phyloP scores from a whole-genome alignment of 64 coral and sea anemone genomes.

The Montipora sp. region DNA sequence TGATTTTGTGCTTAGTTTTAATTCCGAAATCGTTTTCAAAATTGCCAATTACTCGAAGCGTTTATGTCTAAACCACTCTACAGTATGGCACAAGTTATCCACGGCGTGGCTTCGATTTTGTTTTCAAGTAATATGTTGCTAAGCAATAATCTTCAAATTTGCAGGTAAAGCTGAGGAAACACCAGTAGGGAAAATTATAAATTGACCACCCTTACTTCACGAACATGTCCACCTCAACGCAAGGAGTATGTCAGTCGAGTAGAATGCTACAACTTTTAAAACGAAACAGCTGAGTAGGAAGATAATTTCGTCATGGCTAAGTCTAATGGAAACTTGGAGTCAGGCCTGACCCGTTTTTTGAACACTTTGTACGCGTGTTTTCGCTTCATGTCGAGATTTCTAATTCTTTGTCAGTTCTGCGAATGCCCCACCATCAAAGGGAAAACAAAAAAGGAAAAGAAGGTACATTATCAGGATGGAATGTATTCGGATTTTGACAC shows the following conservation, averaged over 20 bases:
- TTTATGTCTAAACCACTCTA: no score
- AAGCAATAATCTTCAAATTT: background rate
- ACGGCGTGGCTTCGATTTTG: background rate
- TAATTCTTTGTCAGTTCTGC: conserved; percentile 70
- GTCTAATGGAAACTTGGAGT: conserved; percentile 48
- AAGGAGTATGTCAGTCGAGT: background rate
- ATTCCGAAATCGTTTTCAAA: no score
- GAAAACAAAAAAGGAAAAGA: conserved; percentile 7
- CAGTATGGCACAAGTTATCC: no score
- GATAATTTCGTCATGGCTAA: conserved; percentile 14
- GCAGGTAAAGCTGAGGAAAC: background rate
- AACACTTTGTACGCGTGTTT: conserved; percentile 67
- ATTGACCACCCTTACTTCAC: conserved; percentile 8
- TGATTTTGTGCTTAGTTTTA: no score
- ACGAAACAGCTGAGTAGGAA: background rate
- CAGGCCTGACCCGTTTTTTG: conserved; percentile 61
- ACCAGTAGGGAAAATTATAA: conserved; percentile 23
- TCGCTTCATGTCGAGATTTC: conserved; percentile 67
- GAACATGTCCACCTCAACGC: background rate
- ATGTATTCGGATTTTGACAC: background rate
- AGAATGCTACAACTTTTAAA: background rate
- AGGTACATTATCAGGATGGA: background rate
- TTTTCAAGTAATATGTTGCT: conserved; percentile 12
- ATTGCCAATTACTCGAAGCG: no score
- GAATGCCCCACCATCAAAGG: conserved; percentile 47